Base-by-base conservation (phyloP, 2,113 vertebrate species). In the Rhinolophus ferrumequinum region DNA sequence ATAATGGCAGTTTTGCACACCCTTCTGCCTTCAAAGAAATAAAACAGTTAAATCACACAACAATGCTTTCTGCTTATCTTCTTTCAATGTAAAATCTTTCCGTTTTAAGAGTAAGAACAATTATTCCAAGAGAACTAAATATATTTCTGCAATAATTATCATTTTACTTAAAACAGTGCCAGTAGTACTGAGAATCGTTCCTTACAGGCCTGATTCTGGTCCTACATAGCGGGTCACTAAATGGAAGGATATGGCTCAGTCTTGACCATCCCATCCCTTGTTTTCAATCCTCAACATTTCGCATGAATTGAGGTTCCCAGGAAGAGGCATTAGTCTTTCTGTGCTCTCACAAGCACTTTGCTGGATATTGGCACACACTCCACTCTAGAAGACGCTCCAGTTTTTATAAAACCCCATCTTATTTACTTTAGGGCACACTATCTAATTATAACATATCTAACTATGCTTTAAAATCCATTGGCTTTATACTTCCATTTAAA, bases 1-100 rank as follows among this genome's bases (percentile, higher is more conserved):
- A 54, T 26, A 70, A 50, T 0, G 10, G n/a, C 18, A 81, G 24
- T 67, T 90, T 87, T 69, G 4, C 12, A 96, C 21, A 60, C 24
- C 6, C 44, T 90, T 75, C 47, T 76, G 24, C n/a, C 75, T 84
- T 69, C 41, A 87, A 94, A 91, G 33, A 88, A 93, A 88, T 60
- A 56, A 87, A 35, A n/a, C 21, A 56, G 33, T 35, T 69, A 10
- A 30, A 14, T 77, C 28, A 38, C 4, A 93, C 28, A 66, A 33
- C 28, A 66, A 83, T 84, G 15, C 21, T 41, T 95, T 76, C 66
- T 50, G 3, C 26, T 77, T 13, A 26, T 44, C 2, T 7, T 10
- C 22, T 73, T 86, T 73, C 44, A 28, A 33, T 54, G 52, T 76
- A 66, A 44, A 95, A 81, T 79, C 44, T 28, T 89, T 62, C 10